Conservation (phyloP, 2,113 vertebrate genomes). For the Camarhynchus parvulus region DNA sequence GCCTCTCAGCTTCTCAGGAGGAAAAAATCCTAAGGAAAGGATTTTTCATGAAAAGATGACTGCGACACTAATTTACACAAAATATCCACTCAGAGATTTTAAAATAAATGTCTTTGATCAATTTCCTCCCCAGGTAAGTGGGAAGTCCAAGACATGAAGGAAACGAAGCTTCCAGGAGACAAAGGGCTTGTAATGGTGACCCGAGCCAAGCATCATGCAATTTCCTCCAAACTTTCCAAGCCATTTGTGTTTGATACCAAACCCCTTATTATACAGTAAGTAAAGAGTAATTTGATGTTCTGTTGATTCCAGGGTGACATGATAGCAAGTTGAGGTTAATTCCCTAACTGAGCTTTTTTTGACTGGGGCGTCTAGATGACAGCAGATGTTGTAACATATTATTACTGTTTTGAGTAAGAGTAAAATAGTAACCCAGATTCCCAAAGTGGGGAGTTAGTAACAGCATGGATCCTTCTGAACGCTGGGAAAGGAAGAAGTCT, state of each 20-base stretch:
- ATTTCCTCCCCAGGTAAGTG: conserved; percentile 84
- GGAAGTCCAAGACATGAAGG: conserved; percentile 95
- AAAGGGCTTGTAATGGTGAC: conserved; percentile 93
- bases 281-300: conserved; percentile 24
- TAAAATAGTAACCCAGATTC: neutral
- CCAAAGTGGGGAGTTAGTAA: neutral
- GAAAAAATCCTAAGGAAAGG: no score
- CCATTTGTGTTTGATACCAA: conserved; percentile 91
- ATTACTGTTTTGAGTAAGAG: neutral
- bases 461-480: neutral
- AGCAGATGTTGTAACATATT: neutral
- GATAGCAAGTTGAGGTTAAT: neutral
- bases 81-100: neutral
- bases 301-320: neutral
- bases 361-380: neutral
- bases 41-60: no score
- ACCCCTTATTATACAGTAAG: conserved; percentile 96
- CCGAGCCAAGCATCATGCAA: conserved; percentile 95
- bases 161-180: conserved; percentile 91
- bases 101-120: neutral
- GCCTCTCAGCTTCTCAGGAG: no score
- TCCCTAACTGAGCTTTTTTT: neutral
- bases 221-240: conserved; percentile 87
- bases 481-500: neutral
- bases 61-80: neutral